Evolutionary conservation across 2,888 invertebrate species (phyloP).

Genomic region (Schizaphis graminum): DNA sequence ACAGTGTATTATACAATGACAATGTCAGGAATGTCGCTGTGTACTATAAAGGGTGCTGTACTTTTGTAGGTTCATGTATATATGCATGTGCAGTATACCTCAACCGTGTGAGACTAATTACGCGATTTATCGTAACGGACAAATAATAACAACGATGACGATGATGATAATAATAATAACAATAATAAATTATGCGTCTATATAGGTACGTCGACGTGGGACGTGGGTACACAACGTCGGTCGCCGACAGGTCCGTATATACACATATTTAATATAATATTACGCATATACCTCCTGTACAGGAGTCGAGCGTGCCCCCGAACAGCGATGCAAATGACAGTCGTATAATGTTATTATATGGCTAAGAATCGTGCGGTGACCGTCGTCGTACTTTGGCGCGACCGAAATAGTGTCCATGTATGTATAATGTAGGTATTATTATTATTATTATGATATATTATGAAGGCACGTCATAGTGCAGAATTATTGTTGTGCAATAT

Average conservation of each 20-base stretch:
- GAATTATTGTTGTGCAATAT: not conserved
- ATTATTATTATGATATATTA: not conserved
- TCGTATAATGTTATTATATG: not conserved
- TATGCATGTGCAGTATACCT: not conserved
- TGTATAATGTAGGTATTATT: not conserved
- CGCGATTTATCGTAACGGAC: not conserved
- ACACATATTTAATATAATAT: not conserved
- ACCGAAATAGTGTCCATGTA: not conserved
- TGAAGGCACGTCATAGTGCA: not conserved
- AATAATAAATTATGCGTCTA: not conserved
- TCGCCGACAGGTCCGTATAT: not conserved
- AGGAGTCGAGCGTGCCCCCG: not conserved
- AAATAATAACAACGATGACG: not conserved
- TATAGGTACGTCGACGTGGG: not conserved
- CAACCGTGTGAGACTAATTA: not conserved
- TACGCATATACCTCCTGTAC: not conserved
- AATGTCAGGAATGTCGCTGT: not conserved
- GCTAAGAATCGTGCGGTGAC: slow-evolving; percentile 8
- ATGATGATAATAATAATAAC: not conserved
- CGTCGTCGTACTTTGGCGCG: not conserved
- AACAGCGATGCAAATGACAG: not conserved
- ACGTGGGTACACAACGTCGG: not conserved
- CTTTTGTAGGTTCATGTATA: not conserved
- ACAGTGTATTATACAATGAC: not conserved
- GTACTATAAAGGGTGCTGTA: not conserved